Evolutionary conservation across 2,113 vertebrate species (phyloP).

Genomic region (Diadophis punctatus): DNA sequence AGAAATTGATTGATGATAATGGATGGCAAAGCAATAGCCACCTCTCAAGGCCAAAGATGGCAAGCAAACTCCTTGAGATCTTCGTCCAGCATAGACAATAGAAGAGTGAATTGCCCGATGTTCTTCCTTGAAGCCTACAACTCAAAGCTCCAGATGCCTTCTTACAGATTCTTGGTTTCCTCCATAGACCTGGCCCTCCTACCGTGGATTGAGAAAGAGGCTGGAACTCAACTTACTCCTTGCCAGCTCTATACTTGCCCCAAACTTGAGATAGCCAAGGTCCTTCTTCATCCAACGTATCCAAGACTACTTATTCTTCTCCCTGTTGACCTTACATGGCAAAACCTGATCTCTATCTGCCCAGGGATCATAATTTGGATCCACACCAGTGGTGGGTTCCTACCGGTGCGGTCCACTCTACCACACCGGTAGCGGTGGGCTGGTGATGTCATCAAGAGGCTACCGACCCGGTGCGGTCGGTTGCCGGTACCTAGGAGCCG

Average conservation of each 20-base stretch:
- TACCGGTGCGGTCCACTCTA: no score
- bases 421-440: no score
- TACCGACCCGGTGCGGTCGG: no score
- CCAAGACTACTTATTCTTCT: background rate
- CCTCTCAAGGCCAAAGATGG: background rate
- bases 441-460: no score
- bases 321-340: background rate
- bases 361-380: background rate
- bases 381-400: no score
- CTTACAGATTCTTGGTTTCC: background rate
- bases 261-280: background rate
- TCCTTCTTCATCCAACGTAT: background rate
- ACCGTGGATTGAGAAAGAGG: background rate
- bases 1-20: constrained; percentile 49
- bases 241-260: no score
- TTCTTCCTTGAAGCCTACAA: background rate
- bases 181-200: background rate
- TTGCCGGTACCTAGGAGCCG: no score
- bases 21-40: background rate
- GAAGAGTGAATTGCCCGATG: background rate
- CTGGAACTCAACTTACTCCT: background rate
- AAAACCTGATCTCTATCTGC: no score
- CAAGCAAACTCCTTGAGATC: background rate
- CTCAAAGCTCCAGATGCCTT: background rate
- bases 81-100: rapidly evolving